Percentiles rank a stretch among this genome's conserved stretches.
Conservation (phyloP, 2,113 vertebrate genomes). For the Cepphus grylle region DNA sequence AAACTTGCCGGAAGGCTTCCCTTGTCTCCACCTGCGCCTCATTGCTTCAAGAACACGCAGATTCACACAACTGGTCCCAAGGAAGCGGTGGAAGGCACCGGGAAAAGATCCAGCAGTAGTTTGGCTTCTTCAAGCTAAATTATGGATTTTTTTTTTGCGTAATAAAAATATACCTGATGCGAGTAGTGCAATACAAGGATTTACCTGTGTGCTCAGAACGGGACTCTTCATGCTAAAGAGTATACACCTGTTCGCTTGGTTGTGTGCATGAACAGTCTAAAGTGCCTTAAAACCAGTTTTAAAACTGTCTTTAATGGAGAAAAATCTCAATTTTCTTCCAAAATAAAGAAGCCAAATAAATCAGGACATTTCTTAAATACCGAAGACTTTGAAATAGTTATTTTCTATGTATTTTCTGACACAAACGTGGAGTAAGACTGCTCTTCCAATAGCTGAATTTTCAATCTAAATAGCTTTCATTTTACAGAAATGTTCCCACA, state of each 20-base stretch:
- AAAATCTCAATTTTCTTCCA: background rate
- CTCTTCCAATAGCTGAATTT: background rate
- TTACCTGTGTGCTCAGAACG: background rate
- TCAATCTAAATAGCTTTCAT: background rate
- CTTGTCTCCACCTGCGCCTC: background rate
- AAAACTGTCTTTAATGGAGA: background rate
- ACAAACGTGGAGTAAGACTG: background rate
- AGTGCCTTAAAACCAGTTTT: background rate
- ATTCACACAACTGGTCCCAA: background rate
- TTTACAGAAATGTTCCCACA: background rate
- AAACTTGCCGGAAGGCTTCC: background rate
- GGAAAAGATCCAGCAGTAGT: background rate
- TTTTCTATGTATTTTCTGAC: background rate
- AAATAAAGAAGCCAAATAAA: background rate
- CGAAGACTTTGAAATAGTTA: background rate
- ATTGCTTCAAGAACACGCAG: background rate
- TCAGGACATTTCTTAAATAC: background rate
- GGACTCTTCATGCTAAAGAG: background rate
- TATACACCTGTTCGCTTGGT: background rate
- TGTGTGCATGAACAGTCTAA: background rate
- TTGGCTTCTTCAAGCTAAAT: background rate
- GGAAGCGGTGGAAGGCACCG: background rate
- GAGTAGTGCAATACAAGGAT: background rate
- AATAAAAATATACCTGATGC: background rate
- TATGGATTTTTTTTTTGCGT: background rate